Evolutionary conservation across 1,140 invertebrate genomes (phyloP).

Genomic region (Orchestia grillus): DNA sequence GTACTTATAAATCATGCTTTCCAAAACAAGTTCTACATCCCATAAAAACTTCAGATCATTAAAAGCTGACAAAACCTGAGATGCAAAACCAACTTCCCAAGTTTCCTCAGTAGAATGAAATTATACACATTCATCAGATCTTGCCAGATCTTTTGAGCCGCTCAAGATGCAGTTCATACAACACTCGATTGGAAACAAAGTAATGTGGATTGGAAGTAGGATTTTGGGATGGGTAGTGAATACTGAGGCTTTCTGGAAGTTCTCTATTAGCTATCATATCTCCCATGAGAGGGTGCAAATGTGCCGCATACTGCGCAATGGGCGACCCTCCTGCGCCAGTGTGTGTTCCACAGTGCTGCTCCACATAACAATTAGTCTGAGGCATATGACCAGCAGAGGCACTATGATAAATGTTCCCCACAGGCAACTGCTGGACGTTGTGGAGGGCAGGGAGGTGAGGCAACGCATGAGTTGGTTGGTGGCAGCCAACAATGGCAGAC

Average conservation of each 20-base stretch:
- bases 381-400: not conserved
- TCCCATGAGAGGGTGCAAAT: not conserved
- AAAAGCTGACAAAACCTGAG: not conserved
- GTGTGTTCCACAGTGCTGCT: not conserved
- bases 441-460: not conserved
- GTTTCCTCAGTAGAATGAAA: not conserved
- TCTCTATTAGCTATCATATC: slow-evolving; percentile 8
- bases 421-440: not conserved
- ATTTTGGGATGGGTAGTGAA: slow-evolving; percentile 28
- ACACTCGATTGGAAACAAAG: slow-evolving; percentile 35
- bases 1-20: not conserved
- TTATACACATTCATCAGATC: not conserved
- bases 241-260: slow-evolving; percentile 12
- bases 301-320: not conserved
- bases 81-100: not conserved
- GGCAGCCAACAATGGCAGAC: not conserved
- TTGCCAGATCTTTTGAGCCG: slow-evolving; percentile 23
- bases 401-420: not conserved
- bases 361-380: not conserved
- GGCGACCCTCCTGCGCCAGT: not conserved
- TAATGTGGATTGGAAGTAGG: slow-evolving; percentile 38
- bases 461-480: not conserved
- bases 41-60: not conserved
- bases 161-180: slow-evolving; percentile 35
- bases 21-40: not conserved